phyloP scores from a whole-genome alignment of 53 echinoderm and acorn worm species.

The Holothuria scabra region DNA sequence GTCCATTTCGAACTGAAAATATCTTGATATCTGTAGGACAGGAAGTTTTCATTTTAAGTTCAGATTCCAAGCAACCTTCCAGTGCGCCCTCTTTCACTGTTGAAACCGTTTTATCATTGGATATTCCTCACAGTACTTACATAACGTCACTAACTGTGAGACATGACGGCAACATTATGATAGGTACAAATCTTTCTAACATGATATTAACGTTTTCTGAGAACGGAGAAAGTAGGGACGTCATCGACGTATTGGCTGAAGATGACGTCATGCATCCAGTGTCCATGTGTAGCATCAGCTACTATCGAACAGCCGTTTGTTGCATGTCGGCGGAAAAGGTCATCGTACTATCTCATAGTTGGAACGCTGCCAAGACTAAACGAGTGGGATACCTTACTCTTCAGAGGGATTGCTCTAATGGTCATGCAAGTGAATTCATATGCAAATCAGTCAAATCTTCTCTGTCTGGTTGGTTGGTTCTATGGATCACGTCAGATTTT shows the following conservation, averaged over 20 bases:
- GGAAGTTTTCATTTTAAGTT: slow-evolving; percentile 11
- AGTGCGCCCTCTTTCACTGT: neutral
- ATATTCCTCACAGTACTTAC: slow-evolving; percentile 19
- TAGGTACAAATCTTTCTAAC: slow-evolving; percentile 21
- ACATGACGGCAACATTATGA: slow-evolving; percentile 34
- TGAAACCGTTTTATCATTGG: slow-evolving; percentile 22
- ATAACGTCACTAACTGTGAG: slow-evolving; percentile 33
- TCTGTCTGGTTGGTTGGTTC: slow-evolving; percentile 31
- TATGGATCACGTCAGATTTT: slow-evolving; percentile 31
- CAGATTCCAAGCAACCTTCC: neutral
- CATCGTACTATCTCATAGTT: slow-evolving; percentile 32
- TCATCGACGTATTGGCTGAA: slow-evolving; percentile 5
- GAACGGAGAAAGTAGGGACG: neutral
- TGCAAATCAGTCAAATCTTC: slow-evolving; percentile 42
- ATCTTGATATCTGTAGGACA: slow-evolving; percentile 3
- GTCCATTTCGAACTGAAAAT: slow-evolving; percentile 8
- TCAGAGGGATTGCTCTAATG: neutral
- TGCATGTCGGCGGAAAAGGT: slow-evolving; percentile 14
- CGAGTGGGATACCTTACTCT: slow-evolving; percentile 4
- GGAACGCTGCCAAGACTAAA: slow-evolving; percentile 37
- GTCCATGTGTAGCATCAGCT: slow-evolving; percentile 41
- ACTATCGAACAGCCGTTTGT: slow-evolving; percentile 31
- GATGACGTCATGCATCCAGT: slow-evolving; percentile 34
- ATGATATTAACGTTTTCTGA: slow-evolving; percentile 23
- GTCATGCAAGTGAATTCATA: neutral